Evolutionary conservation across 2,888 invertebrate species (phyloP), one percentile per base, ranked within the genome.

Genomic region (Eremobia ochroleuca): DNA sequence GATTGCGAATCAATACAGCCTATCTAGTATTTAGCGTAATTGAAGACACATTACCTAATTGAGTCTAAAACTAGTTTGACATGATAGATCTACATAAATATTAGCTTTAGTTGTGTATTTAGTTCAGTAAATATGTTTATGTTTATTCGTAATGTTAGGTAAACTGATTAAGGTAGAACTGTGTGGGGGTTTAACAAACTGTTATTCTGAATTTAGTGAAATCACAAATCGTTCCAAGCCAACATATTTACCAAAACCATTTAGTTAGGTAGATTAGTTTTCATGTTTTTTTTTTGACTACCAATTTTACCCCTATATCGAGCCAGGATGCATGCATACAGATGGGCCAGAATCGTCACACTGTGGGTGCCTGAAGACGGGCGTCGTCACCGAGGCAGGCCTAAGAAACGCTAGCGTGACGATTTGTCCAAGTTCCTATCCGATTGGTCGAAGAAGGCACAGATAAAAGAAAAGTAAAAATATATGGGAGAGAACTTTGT

Each of bases 21-120:
- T 58, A 82, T 83, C 73, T 61, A 75, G 65, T 81, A 75, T 80
- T 76, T 86, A 76, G 66, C 66, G 43, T 76, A 73, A 79, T 80
- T 82, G 73, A 55, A 31, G 31, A 73, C 59, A 70, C 76, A 79
- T 77, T 85, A 81, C 34, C 64, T 85, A 74, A 77, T 79, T 77
- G 59, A 71, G 64, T 79, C n/a, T 62, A 34, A 81, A 88, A 69
- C 79, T 88, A 85, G 89, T 87, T 84, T 37, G 74, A 31, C 62
- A 69, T 67, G 59, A 70, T 25, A 43, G 31, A 77, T 73, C 40
- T 67, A 77, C 49, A 71, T 78, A 64, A 46, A 71, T 40, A 46
- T 74, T 31, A 61, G 43, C 11, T 64, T 70, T 43, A 58, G 58
- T 74, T 40, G 31, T 46, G 37, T 73, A 73, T 69, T 66, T 49